Percentiles rank a stretch among this genome's conserved stretches.
Conservation (phyloP, 2,113 vertebrate genomes). For the Bothrops jararaca region DNA sequence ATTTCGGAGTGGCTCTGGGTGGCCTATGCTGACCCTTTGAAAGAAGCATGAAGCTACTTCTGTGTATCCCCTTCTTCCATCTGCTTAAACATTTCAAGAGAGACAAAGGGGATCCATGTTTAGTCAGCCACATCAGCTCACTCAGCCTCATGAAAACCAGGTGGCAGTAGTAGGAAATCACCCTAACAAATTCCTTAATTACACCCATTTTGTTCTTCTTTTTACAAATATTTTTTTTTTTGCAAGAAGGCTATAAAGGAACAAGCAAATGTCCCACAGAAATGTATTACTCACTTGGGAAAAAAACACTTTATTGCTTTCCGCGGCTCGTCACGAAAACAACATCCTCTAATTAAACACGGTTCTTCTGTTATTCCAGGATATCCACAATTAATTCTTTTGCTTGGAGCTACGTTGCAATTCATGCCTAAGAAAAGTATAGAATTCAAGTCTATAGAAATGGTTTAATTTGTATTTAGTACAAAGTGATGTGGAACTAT, state of each 20-base stretch:
- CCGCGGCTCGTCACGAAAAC: background rate
- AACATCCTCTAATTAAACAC: background rate
- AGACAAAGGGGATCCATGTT: background rate
- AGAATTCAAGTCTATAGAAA: background rate
- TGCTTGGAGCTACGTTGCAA: background rate
- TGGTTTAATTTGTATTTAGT: background rate
- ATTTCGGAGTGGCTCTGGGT: background rate
- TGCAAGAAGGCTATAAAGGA: background rate
- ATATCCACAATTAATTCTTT: background rate
- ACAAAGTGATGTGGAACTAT: background rate
- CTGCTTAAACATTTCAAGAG: background rate
- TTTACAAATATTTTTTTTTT: background rate
- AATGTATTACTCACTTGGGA: background rate
- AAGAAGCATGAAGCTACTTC: background rate
- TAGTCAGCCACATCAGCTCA: background rate
- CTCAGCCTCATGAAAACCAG: background rate
- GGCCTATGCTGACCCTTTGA: background rate
- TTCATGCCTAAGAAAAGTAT: background rate
- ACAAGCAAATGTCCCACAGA: background rate
- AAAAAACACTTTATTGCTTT: background rate
- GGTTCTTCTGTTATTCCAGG: fast-evolving
- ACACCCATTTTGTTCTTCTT: background rate
- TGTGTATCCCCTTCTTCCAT: background rate
- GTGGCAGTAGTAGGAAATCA: background rate
- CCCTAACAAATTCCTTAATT: background rate